Conservation (phyloP, 2,113 vertebrate genomes). For the Leptobrachium ailaonicum region DNA sequence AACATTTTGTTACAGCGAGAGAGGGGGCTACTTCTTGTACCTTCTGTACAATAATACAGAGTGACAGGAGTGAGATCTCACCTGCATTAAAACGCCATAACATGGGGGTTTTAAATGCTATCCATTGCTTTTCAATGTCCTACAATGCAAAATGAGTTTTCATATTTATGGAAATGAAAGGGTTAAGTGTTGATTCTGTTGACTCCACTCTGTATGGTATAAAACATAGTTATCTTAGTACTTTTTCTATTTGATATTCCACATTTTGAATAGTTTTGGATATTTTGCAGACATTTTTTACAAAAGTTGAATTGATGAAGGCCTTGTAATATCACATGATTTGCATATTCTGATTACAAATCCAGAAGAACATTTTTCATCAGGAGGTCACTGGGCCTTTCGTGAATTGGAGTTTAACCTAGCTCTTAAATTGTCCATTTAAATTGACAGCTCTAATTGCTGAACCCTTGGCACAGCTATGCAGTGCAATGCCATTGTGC, state of each 20-base stretch:
- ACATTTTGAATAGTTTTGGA: not conserved
- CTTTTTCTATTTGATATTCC: not conserved
- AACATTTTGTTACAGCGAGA: too few species aligned
- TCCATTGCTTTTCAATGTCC: too few species aligned
- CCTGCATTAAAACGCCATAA: too few species aligned
- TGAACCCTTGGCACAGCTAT: slow-evolving; percentile 57
- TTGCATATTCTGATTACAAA: slow-evolving; percentile 52
- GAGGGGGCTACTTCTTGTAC: too few species aligned
- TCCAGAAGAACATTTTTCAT: slow-evolving; percentile 60
- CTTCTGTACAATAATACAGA: too few species aligned
- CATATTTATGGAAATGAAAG: too few species aligned
- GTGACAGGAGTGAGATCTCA: too few species aligned
- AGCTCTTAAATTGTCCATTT: slow-evolving; percentile 59
- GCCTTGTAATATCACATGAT: slow-evolving; percentile 13
- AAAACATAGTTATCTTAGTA: not conserved
- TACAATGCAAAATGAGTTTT: too few species aligned
- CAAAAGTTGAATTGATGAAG: not conserved
- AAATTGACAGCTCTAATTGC: slow-evolving; percentile 62
- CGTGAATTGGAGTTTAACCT: slow-evolving; percentile 59
- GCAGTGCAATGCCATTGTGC: slow-evolving; percentile 59
- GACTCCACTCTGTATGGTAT: too few species aligned
- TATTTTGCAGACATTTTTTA: not conserved
- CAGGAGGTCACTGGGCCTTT: slow-evolving; percentile 56
- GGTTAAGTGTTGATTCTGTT: too few species aligned
- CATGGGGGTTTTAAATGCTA: too few species aligned